Percentiles rank a stretch among this genome's conserved stretches.
Conservation (phyloP, 2,113 vertebrate genomes). For the Okapia johnstoni region DNA sequence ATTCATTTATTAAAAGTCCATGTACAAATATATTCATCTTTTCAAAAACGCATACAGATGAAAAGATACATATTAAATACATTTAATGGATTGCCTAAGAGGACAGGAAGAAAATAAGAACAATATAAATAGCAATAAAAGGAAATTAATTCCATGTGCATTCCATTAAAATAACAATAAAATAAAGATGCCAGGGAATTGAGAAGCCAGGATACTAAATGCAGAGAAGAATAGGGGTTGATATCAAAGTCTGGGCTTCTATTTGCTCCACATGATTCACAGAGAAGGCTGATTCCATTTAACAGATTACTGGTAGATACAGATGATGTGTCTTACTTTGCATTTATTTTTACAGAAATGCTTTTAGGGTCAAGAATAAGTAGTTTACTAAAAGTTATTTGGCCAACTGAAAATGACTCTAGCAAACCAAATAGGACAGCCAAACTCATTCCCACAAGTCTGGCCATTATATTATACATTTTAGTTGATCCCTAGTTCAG, state of each 20-base stretch:
- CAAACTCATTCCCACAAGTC: background rate
- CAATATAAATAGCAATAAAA: background rate
- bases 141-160: background rate
- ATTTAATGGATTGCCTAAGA: background rate
- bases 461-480: background rate
- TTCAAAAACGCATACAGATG: background rate
- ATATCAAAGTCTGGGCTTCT: background rate
- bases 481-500: background rate
- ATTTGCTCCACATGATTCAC: background rate
- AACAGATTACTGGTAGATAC: background rate
- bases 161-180: background rate
- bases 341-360: background rate
- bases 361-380: background rate
- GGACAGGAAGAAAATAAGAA: background rate
- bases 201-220: background rate
- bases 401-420: background rate
- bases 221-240: background rate
- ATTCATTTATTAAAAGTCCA: conserved; percentile 17
- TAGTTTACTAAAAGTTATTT: conserved; percentile 17
- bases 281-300: background rate
- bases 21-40: background rate
- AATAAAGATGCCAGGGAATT: background rate
- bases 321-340: background rate
- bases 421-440: background rate
- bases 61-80: background rate